Conservation (phyloP, 2,797 vertebrate genomes). For the Leptatherina wallacei region DNA sequence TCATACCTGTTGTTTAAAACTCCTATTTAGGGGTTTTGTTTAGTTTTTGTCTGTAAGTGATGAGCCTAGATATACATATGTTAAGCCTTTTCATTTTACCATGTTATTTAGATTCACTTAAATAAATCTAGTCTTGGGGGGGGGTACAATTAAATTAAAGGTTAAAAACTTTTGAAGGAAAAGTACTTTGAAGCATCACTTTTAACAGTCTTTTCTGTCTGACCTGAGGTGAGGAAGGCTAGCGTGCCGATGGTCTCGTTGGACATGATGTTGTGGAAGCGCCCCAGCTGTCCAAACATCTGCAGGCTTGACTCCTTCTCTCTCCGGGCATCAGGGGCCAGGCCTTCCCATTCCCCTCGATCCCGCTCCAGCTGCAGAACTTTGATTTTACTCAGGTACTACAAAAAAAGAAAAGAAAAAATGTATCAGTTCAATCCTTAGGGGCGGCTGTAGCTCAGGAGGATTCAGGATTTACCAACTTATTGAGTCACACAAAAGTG, state of each 20-base stretch:
- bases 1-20: not conserved
- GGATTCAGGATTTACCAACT: too few relatives aligned
- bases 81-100: too few relatives aligned
- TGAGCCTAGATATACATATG: not conserved
- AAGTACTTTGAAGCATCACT: not conserved
- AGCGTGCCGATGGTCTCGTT: slow-evolving; percentile 98
- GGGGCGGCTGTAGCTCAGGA: too few relatives aligned
- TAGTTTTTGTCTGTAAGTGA: not conserved
- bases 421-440: rapidly evolving
- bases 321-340: slow-evolving; percentile 89
- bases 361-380: slow-evolving; percentile 96
- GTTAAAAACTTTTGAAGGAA: not conserved
- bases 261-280: slow-evolving; percentile 99
- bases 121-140: not conserved
- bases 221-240: slow-evolving; percentile 97
- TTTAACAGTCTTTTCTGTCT: slow-evolving; percentile 32
- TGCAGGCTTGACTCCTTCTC: slow-evolving; percentile 97
- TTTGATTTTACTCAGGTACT: slow-evolving; percentile 99
- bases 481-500: not conserved
- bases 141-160: not conserved
- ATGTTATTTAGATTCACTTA: not conserved
- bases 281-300: slow-evolving; percentile 96
- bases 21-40: too few relatives aligned
- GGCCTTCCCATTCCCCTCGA: slow-evolving; percentile 91
- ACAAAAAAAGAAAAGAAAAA: slow-evolving; percentile 32